Base-by-base conservation (phyloP, 1,140 invertebrate species). In the Rhyacophila brunnea region DNA sequence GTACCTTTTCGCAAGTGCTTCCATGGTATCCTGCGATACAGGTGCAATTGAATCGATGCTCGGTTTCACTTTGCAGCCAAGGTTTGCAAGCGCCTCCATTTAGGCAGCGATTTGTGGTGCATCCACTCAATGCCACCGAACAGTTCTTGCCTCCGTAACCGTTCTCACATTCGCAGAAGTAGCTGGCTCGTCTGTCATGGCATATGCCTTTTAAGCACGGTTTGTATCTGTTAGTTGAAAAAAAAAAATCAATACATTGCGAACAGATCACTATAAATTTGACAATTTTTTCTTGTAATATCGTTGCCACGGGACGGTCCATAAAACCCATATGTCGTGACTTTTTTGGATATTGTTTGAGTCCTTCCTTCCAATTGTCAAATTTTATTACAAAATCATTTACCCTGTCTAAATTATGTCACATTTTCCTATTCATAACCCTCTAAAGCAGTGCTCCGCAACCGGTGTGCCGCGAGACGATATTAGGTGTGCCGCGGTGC, bases 131-230 rank as follows among this genome's bases (percentile, higher is more conserved):
- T 49, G 81, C 80, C 4, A 94, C 91, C 1, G 90, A 92, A 74
- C 95, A 98, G 75, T 96, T 96, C 71, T 93, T 95, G 1, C 93
- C 94, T 17, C 93, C 94, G 78, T 87, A 96, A 45, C 83, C 86
- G 1, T 80, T 67, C 42, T 84, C 80, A 74, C 95, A 97, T 13
- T 82, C 81, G 74, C 94, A 97, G 58, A 79, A 83, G 70, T 94
- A 96, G 67, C 88, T 85, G 10, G 89, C 89, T 48, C 82, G 81
- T 65, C 83, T 79, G 75, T 95, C 92, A 32, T 82, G 75, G 71
- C 93, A 96, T 7, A 80, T 85, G 14, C 91, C 92, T 70, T 90
- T 85, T 28, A 84, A 77, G 77, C 93, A 96, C 0, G 93, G 92
- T 34, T 79, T 75, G 70, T 75, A 76, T 45, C 74, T 75, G 71